Evolutionary conservation across 2,113 vertebrate species (phyloP).

Genomic region (Bos taurus): DNA sequence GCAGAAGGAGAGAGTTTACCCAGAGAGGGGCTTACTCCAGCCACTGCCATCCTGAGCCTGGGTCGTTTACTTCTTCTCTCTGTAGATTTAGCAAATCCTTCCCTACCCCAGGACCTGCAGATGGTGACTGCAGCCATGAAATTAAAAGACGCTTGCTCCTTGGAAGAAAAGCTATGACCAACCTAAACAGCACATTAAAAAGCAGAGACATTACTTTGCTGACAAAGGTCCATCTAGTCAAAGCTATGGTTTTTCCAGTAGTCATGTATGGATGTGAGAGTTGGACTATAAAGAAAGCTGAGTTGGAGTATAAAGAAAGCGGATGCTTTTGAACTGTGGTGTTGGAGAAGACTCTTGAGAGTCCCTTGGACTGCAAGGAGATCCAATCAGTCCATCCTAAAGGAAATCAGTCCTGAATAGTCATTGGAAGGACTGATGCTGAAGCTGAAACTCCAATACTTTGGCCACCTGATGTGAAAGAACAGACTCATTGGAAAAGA

Average conservation of each 20-base stretch:
- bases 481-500: neutral
- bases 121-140: neutral
- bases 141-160: neutral
- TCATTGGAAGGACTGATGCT: neutral
- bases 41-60: neutral
- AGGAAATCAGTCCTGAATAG: neutral
- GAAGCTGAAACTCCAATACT: neutral
- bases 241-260: neutral
- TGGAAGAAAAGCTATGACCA: neutral
- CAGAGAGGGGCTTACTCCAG: neutral
- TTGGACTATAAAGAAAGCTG: neutral
- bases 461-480: neutral
- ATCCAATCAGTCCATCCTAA: neutral
- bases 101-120: neutral
- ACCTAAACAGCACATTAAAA: neutral
- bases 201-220: neutral
- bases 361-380: neutral
- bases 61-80: neutral
- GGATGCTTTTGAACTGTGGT: neutral
- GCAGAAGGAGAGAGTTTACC: neutral
- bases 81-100: neutral
- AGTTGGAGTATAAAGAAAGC: neutral
- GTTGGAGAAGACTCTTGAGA: neutral
- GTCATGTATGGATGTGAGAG: neutral
- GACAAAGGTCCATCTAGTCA: neutral